Evolutionary conservation across 1,140 invertebrate genomes (phyloP).

Genomic region (Aphidius gifuensis): DNA sequence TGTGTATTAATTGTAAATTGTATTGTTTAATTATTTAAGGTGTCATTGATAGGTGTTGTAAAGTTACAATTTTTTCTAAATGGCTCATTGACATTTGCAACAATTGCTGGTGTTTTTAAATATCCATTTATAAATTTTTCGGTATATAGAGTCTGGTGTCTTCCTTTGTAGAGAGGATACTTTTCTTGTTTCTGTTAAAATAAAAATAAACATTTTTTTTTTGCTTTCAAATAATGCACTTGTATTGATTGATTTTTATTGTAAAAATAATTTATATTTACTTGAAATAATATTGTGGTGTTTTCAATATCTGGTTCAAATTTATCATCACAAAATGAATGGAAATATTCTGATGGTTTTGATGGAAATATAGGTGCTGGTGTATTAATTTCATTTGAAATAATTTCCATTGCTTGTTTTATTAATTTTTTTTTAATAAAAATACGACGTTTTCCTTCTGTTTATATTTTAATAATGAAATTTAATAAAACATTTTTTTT

Average conservation of each 20-base stretch:
- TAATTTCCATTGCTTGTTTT: not conserved
- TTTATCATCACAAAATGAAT: slow-evolving; percentile 28
- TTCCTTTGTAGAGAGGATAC: slow-evolving; percentile 30
- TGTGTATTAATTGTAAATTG: not conserved
- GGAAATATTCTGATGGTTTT: slow-evolving; percentile 29
- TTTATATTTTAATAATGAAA: no score
- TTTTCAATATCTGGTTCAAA: slow-evolving; percentile 31
- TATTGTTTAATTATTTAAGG: not conserved
- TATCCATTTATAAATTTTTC: slow-evolving; percentile 30
- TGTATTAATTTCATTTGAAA: not conserved
- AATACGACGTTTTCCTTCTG: slow-evolving; percentile 6
- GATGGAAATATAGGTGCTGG: no score
- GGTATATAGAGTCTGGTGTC: slow-evolving; percentile 29
- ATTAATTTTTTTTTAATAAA: not conserved
- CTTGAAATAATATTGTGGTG: slow-evolving; percentile 22
- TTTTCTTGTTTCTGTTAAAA: slow-evolving; percentile 25
- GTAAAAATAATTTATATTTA: slow-evolving; percentile 8
- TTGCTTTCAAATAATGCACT: not conserved
- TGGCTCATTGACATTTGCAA: slow-evolving; percentile 29
- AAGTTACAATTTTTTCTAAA: slow-evolving; percentile 32
- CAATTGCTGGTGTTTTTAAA: slow-evolving; percentile 25
- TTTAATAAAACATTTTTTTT: no score
- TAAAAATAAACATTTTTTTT: not conserved
- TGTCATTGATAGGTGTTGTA: slow-evolving; percentile 21
- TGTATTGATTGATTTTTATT: not conserved